phyloP scores from a whole-genome alignment of 2,888 invertebrate genomes.

The Prenolepis imparis region DNA sequence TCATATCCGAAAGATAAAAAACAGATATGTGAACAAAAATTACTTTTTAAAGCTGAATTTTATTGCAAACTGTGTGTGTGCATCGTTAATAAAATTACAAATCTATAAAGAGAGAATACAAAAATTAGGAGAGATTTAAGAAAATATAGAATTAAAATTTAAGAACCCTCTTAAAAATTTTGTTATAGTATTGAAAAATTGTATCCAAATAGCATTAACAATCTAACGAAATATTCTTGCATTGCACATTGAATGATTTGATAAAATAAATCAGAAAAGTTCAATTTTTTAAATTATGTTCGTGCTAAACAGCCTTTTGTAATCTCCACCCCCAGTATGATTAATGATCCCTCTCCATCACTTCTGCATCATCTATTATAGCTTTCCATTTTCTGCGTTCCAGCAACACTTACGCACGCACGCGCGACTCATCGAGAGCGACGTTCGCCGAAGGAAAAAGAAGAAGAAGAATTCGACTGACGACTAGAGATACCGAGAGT shows the following conservation, averaged over 20 bases:
- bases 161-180: background rate
- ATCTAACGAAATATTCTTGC: background rate
- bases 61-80: background rate
- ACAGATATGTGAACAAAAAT: background rate
- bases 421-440: slow-evolving; percentile 17
- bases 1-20: background rate
- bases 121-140: no score
- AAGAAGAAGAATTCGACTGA: slow-evolving; percentile 22
- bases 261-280: slow-evolving; percentile 1
- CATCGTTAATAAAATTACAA: slow-evolving; percentile 10
- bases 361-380: background rate
- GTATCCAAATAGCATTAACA: background rate
- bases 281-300: slow-evolving; percentile 21
- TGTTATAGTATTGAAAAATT: background rate
- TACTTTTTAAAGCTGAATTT: slow-evolving; percentile 10
- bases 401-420: slow-evolving; percentile 23
- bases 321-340: background rate
- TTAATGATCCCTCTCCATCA: background rate
- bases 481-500: background rate
- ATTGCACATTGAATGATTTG: background rate
- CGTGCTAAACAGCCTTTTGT: background rate
- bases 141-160: background rate
- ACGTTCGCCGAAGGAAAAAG: background rate
- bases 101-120: background rate
- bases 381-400: background rate